Evolutionary conservation across 2,797 vertebrate species (phyloP), one percentile per base, ranked within the genome.

Genomic region (Scleropages formosus): DNA sequence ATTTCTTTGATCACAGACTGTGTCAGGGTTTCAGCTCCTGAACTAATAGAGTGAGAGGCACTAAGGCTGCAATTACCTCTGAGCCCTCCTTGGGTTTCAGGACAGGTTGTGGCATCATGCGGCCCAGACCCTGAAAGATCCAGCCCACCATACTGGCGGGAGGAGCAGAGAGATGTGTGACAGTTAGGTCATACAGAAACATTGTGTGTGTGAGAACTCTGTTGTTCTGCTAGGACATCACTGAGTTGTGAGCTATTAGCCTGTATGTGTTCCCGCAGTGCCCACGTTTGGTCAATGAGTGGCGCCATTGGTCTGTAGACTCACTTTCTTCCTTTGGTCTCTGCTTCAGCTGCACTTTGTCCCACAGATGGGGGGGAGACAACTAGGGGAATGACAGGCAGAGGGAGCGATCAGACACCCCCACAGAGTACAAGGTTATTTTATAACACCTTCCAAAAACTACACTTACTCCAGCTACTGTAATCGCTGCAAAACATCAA

Each of bases 21-120:
- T n/a, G n/a, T n/a, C n/a, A n/a, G 31, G 2, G 31, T 39, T 39
- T 39, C 31, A 39, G 6, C 6, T 39, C 31, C 31, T 39, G n/a
- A n/a, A n/a, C 9, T 53, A 16, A 9, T 53, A 53, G 53, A 11
- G 18, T 58, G 12, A 53, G 8, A 61, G 8, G 59, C 20, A 53
- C 11, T 26, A 13, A 24, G 16, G 16, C 24, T 18, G 59, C 51
- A 79, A 75, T 87, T 78, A 92, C 91, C 76, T 74, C 59, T 18
- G 51, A 2, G 0, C 84, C 84, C 12, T 89, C 86, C 83, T 89
- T 94, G 61, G 74, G 69, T 26, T 67, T 88, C 66, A 66, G 6
- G 24, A 88, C 90, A 0, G 94, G 95, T 83, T 96, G 95, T 0
- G 96, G 96, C 80, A 98, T 80, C 80, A 93, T 90, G 85, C 91